phyloP scores from a whole-genome alignment of 2,113 vertebrate genomes.

The Campylomormyrus tamandua region DNA sequence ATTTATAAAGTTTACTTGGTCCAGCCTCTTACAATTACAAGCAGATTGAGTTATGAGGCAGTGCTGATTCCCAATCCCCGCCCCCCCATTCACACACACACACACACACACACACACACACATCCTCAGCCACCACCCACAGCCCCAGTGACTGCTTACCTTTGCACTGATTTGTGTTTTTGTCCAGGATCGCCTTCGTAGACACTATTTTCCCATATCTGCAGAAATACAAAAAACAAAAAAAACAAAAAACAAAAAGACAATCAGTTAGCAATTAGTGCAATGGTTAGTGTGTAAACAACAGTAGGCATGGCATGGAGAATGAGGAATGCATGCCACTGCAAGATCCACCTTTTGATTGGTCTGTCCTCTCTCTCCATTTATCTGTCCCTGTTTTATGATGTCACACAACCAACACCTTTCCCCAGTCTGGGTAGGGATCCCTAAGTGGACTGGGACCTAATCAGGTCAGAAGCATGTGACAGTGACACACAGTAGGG shows the following conservation, averaged over 20 bases:
- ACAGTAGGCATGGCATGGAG: neutral
- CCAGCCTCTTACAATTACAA: neutral
- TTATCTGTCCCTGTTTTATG: neutral
- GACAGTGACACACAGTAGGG: neutral
- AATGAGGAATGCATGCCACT: neutral
- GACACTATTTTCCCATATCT: conserved; percentile 97
- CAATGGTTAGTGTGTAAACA: neutral
- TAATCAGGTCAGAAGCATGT: neutral
- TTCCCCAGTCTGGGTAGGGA: neutral
- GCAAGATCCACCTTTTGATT: neutral
- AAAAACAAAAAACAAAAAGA: neutral
- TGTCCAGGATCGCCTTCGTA: conserved; percentile 97
- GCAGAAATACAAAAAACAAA: conserved; percentile 35
- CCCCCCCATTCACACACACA: neutral
- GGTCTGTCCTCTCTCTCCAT: neutral
- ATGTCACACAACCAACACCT: neutral
- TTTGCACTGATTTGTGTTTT: conserved; percentile 99
- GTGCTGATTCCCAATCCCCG: neutral
- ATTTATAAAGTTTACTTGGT: neutral
- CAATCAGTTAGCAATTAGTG: neutral
- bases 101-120: neutral
- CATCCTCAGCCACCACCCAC: neutral
- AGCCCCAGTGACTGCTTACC: conserved; percentile 59
- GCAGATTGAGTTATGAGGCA: neutral
- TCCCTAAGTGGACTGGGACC: neutral